These are phyloP conservation scores for Neoniphon sammara DNA, from an alignment of 2,797 vertebrate species.

Conservation along the genomic window DNA sequence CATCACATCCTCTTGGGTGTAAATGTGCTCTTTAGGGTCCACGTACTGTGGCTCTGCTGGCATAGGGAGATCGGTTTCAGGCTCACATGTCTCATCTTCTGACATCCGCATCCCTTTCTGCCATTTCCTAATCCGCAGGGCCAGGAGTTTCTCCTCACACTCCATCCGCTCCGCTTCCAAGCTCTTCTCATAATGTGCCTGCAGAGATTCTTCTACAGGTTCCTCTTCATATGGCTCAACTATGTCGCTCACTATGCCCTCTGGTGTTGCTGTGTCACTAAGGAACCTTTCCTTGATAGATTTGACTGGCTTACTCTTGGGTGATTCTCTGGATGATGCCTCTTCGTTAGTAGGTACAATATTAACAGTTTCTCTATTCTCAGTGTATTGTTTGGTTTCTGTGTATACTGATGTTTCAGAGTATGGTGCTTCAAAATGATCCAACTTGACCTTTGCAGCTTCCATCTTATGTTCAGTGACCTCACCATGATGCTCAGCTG, in stretches of 20 bases:
- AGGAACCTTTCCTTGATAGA: slow-evolving; percentile 55
- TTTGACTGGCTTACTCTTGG: slow-evolving; percentile 50
- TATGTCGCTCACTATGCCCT: slow-evolving; percentile 29
- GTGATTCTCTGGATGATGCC: slow-evolving; percentile 34
- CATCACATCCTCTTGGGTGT: slow-evolving; percentile 37
- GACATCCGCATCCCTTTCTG: slow-evolving; percentile 73
- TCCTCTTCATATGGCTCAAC: slow-evolving; percentile 34
- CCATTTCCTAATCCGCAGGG: slow-evolving; percentile 76
- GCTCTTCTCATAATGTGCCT: slow-evolving; percentile 75
- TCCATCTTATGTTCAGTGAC: slow-evolving; percentile 42
- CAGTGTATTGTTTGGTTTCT: slow-evolving; percentile 36
- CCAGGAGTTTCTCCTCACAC: slow-evolving; percentile 77
- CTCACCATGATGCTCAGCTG: slow-evolving; percentile 28
- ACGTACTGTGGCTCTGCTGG: slow-evolving; percentile 33
- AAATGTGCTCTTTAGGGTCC: slow-evolving; percentile 46
- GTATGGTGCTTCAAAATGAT: slow-evolving; percentile 49
- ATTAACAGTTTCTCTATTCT: slow-evolving; percentile 37
- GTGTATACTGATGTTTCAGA: slow-evolving; percentile 50
- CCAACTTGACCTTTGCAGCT: slow-evolving; percentile 42
- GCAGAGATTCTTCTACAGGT: slow-evolving; percentile 54
- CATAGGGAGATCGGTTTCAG: slow-evolving; percentile 56
- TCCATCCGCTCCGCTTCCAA: slow-evolving; percentile 72
- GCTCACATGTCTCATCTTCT: slow-evolving; percentile 60
- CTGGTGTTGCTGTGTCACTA: slow-evolving; percentile 40
- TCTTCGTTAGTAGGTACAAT: slow-evolving; percentile 30